Conservation (phyloP, 2,797 vertebrate species). For the Euthynnus affinis region DNA sequence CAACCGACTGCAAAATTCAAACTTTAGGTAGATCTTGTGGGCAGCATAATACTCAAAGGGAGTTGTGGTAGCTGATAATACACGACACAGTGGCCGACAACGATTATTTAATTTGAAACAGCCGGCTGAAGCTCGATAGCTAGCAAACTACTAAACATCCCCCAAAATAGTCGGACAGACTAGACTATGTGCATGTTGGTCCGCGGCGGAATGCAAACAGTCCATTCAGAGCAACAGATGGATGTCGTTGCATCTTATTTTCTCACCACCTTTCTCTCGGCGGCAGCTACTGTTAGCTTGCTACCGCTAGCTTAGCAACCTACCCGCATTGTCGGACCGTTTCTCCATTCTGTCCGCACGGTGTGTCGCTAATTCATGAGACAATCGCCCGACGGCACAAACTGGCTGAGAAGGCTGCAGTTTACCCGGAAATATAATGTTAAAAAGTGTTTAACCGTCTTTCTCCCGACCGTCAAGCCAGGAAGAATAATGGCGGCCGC, state of each 20-base stretch:
- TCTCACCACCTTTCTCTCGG: conserved; percentile 15
- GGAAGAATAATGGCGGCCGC: conserved; percentile 82
- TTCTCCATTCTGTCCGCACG: conserved; percentile 69
- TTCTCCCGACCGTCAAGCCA: conserved; percentile 78
- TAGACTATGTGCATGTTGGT: rapidly evolving
- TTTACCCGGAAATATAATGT: conserved; percentile 10
- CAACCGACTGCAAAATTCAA: conserved; percentile 12
- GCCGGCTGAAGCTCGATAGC: not conserved
- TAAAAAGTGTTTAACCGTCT: conserved; percentile 64
- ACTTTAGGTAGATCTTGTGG: not conserved
- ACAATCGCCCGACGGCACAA: not conserved
- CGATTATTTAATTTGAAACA: conserved; percentile 18
- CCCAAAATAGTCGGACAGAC: not conserved
- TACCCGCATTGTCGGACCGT: conserved; percentile 69
- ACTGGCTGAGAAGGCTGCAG: rapidly evolving
- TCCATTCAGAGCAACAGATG: not conserved
- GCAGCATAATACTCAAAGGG: rapidly evolving
- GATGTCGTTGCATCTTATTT: conserved; percentile 31
- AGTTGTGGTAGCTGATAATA: too few relatives aligned
- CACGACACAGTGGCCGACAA: not conserved
- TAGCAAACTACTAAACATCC: not conserved
- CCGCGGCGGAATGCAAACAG: rapidly evolving
- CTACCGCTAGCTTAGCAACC: conserved; percentile 75
- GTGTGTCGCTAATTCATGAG: conserved; percentile 16
- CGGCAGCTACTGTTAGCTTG: conserved; percentile 63